Base-by-base conservation (phyloP, 2,888 invertebrate genomes). In the Odontomyia ornata region DNA sequence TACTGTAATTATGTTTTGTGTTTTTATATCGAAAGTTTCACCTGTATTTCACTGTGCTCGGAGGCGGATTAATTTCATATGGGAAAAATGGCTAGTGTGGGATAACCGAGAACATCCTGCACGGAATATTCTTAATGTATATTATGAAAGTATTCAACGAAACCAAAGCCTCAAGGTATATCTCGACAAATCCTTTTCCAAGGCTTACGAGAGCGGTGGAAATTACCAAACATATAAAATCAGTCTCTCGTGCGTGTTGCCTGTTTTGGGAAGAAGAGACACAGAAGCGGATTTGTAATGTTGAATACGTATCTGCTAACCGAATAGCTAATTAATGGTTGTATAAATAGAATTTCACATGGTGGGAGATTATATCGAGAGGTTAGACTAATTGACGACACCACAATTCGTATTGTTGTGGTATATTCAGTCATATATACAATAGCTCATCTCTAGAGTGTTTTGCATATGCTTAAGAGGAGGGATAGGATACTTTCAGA, bases 331-430 rank as follows among this genome's bases (percentile, higher is more conserved):
- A 52, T 52, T 52, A 52, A 52, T 52, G 52, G 52, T 15, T 52
- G 18, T 52, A 52, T 52, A 52, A 52, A 52, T 52, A 52, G 52
- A 52, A 52, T 52, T 15, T 15, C 52, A 52, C 52, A n/a, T 52
- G 52, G 18, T 52, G 18, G 3, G 52, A 15, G 52, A 52, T 52
- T 52, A 52, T n/a, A 15, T 4, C 15, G 4, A 15, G 13, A 52
- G 13, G 15, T 52, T 52, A 15, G n/a, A 13, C 15, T 52, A 52
- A n/a, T 52, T 18, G 15, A 4, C 52, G 52, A 2, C 4, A n/a
- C 18, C 52, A 18, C 5, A 15, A 18, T 52, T 52, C 13, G 18
- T 13, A 7, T 52, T 52, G 52, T 18, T 52, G 52, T 18, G 52
- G 52, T 52, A 9, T 52, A 52, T 7, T 4, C 52, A 52, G 13